phyloP scores from a whole-genome alignment of 2,797 vertebrate species.

The Rhinophrynus dorsalis region DNA sequence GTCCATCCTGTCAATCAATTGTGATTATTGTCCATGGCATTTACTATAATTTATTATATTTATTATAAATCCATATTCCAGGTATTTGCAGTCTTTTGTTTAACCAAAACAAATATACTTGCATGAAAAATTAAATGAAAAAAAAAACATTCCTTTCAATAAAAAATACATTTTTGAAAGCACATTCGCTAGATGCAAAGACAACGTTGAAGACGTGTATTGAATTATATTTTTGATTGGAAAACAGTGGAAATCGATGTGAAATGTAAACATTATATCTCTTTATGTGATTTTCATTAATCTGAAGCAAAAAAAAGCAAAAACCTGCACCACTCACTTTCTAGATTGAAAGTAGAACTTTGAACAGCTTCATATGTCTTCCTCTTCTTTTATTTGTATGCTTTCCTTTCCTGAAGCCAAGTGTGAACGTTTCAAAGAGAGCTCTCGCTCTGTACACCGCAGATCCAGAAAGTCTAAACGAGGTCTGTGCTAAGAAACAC shows the following conservation, averaged over 20 bases:
- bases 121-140: too few relatives aligned
- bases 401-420: constrained; percentile 77
- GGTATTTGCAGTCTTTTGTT: too few relatives aligned
- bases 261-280: too few relatives aligned
- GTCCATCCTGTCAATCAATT: neutral
- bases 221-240: neutral
- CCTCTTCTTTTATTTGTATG: constrained; percentile 64
- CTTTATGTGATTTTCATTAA: too few relatives aligned
- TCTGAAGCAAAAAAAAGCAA: neutral
- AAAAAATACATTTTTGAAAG: neutral
- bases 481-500: constrained; percentile 75
- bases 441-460: constrained; percentile 78
- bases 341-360: constrained; percentile 39
- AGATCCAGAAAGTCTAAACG: constrained; percentile 85
- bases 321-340: constrained; percentile 25
- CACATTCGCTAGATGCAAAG: neutral
- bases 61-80: too few relatives aligned
- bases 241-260: neutral
- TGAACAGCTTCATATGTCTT: constrained; percentile 55
- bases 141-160: too few relatives aligned
- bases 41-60: too few relatives aligned
- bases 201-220: neutral
- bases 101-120: too few relatives aligned
- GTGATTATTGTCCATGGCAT: too few relatives aligned
- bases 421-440: constrained; percentile 83